Base-by-base conservation (phyloP, 2,888 invertebrate species). In the Periphyllus acericola region DNA sequence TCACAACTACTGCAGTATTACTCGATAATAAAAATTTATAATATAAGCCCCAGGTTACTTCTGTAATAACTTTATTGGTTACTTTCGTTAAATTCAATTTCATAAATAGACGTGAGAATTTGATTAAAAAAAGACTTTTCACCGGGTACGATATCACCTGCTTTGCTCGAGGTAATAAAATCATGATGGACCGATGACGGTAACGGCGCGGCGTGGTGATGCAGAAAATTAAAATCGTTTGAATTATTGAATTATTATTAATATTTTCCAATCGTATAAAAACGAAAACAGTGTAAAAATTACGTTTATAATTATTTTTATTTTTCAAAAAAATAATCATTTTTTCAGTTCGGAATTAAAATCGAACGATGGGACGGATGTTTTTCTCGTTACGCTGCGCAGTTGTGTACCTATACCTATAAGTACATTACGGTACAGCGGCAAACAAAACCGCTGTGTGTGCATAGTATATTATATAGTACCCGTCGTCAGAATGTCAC, bases 221-320 rank as follows among this genome's bases (percentile, higher is more conserved):
- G 29, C 32, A 32, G 81, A 71, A 71, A 80, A 71, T 71, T 71
- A 46, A 81, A 68, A 21, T 46, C 29, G 19, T 5, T 32, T 1
- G 81, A 40, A 19, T 46, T 29, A 40, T 80, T 36, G 55, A 76
- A 76, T 78, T 79, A 55, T 60, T 32, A 60, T 78, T 74, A 36
- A 34, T 25, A 46, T 29, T 76, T 55, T 36, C 25, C 14, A 3
- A 29, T 52, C 36, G 17, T 32, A 21, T 76, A 14, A n/a, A 14
- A 46, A 25, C 32, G 8, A 34, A 72, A 72, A 5, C 4, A 21
- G 36, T 21, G 19, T 19, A 19, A 34, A 34, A 34, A 32, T 19
- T 17, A 8, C 19, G n/a, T 4, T 34, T 3, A 34, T 72, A 72
- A 72, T 72, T 11, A 68, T 66, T 68, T 25, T 68, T 68, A 21